Base-by-base conservation (phyloP, 1,140 invertebrate species). In the Drosophila mayri region DNA sequence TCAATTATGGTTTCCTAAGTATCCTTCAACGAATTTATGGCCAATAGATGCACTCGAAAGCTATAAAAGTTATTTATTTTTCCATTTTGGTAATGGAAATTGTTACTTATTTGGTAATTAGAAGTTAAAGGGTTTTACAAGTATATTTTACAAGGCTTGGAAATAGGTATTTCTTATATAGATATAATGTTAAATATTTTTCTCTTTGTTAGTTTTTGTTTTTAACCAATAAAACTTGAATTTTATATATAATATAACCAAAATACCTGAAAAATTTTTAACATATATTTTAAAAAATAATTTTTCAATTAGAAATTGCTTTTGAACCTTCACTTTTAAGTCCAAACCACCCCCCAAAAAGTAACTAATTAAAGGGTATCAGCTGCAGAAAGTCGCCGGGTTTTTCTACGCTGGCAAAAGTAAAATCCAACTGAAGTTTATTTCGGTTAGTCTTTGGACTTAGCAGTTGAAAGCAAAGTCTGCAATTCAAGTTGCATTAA, bases 401-500 rank as follows among this genome's bases (percentile, higher is more conserved):
- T 68, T 68, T 38, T 52, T 66, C 35, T 14, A 20, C 66, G 38
- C 64, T 44, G 47, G 66, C 20, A 30, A 28, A 35, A 67, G 30
- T 44, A 37, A 28, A 70, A 70, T 46, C 67, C 49, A 16, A 52
- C 28, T 55, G 20, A 85, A 85, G 60, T 85, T 85, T 85, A 68
- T 62, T 71, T 83, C 47, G 81, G 73, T 72, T 66, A 76, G 73
- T 70, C 61, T 67, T 47, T 47, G 44, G 44, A 41, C 32, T 65
- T 50, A 41, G 55, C 63, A 67, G 57, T 49, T 38, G 70, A 57
- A 75, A 79, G 59, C 60, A 67, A 72, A 82, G 62, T 76, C 76
- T 62, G 83, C 83, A 82, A 79, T 86, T 87, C 76, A 61, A 76
- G 54, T 79, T 82, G 83, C 83, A 86, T 86, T 86, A 86, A 86